These are phyloP conservation scores for Takifugu ocellatus DNA, from an alignment of 2,797 vertebrate genomes.

Conservation along the genomic window DNA sequence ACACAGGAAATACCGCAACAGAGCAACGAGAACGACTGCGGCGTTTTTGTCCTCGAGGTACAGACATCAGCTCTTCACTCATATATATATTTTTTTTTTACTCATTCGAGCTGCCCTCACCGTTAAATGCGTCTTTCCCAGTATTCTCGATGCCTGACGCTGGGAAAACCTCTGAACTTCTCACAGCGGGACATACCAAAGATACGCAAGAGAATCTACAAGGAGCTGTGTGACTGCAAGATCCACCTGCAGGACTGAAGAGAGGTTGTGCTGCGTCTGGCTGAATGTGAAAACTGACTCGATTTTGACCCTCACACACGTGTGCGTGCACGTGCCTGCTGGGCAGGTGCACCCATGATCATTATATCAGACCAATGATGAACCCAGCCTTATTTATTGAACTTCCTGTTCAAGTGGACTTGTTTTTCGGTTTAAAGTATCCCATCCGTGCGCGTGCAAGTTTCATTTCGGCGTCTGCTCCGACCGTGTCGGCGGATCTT, in stretches of 20 bases:
- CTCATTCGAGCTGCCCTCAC: background rate
- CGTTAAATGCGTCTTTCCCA: constrained; percentile 43
- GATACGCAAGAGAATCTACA: constrained; percentile 95
- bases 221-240: constrained; percentile 92
- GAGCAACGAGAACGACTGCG: constrained; percentile 98
- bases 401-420: constrained; percentile 4
- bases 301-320: background rate
- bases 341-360: no score
- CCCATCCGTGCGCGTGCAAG: constrained; percentile 12
- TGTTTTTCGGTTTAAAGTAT: constrained; percentile 7
- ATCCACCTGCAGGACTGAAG: constrained; percentile 14
- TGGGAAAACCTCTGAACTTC: constrained; percentile 89
- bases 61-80: background rate
- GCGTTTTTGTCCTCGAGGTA: constrained; percentile 97
- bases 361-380: constrained; percentile 3
- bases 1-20: constrained; percentile 91
- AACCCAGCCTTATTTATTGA: constrained; percentile 27
- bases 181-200: constrained; percentile 94
- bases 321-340: background rate
- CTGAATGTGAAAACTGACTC: background rate
- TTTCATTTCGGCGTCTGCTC: background rate
- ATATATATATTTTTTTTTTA: background rate
- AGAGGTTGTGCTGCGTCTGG: background rate
- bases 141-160: constrained; percentile 96
- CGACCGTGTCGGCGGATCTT: no score